These are phyloP conservation scores for Choloepus hoffmanni DNA, from an alignment of 2,113 vertebrate genomes.

Conservation along the genomic window DNA sequence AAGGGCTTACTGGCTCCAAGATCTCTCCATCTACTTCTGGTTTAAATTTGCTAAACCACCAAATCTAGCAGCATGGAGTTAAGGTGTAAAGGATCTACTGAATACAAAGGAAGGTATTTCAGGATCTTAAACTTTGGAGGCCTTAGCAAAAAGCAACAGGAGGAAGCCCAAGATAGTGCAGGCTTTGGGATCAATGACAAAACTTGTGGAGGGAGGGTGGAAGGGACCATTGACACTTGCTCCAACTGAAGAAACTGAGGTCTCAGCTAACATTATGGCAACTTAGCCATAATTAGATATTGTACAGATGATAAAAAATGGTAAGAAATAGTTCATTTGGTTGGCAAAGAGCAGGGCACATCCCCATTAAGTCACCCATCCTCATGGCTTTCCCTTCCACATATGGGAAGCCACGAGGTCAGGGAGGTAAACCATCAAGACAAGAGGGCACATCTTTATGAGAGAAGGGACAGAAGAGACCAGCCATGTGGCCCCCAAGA, in stretches of 20 bases:
- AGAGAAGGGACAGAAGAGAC: background rate
- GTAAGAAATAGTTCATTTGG: background rate
- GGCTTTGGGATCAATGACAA: background rate
- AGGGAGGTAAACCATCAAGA: background rate
- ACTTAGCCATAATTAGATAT: background rate
- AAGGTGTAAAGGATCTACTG: background rate
- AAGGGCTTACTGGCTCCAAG: slow-evolving; percentile 2
- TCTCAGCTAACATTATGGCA: background rate
- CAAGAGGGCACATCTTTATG: background rate
- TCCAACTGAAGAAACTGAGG: background rate
- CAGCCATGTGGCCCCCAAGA: background rate
- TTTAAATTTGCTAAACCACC: background rate
- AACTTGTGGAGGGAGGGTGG: background rate
- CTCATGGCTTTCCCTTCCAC: background rate
- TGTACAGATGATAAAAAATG: background rate
- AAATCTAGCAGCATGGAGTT: background rate
- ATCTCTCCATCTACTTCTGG: background rate
- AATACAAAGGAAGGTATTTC: background rate
- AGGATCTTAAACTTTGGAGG: background rate
- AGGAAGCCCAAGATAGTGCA: background rate
- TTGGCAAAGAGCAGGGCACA: background rate
- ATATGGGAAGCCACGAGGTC: background rate
- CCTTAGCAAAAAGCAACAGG: background rate
- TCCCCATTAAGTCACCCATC: background rate
- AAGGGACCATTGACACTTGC: background rate